phyloP scores from a whole-genome alignment of 2,113 vertebrate genomes.

The Malurus melanocephalus region DNA sequence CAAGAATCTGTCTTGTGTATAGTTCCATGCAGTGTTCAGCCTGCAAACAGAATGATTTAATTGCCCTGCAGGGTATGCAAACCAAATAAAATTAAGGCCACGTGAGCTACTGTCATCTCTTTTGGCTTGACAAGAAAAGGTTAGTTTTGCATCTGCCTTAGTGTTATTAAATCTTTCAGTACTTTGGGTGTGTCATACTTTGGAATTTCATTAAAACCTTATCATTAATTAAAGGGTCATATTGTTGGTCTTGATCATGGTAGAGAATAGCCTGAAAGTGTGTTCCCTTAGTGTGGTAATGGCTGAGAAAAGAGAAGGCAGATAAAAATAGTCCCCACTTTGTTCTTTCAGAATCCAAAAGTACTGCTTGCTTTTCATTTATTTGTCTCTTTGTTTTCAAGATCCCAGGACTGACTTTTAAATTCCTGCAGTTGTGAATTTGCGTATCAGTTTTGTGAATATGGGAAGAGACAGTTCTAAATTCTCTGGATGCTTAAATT shows the following conservation, averaged over 20 bases:
- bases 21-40: background rate
- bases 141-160: conserved; percentile 3
- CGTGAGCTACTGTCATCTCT: background rate
- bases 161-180: conserved; percentile 23
- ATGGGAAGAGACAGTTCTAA: background rate
- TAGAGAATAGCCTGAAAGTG: background rate
- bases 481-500: background rate
- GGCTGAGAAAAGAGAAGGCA: background rate
- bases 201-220: conserved; percentile 27
- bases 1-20: background rate
- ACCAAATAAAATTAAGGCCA: conserved; percentile 2
- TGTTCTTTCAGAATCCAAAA: background rate
- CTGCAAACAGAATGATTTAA: background rate
- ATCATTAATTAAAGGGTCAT: background rate
- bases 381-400: background rate
- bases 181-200: background rate
- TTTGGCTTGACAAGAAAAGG: conserved; percentile 8
- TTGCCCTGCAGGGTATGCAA: conserved; percentile 5
- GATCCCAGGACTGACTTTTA: background rate
- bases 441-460: background rate
- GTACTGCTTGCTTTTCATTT: background rate
- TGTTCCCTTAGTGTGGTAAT: background rate
- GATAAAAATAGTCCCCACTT: background rate
- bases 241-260: background rate
- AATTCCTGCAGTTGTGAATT: background rate